Evolutionary conservation across 2,113 vertebrate genomes (phyloP).

Genomic region (Alethe diademata): DNA sequence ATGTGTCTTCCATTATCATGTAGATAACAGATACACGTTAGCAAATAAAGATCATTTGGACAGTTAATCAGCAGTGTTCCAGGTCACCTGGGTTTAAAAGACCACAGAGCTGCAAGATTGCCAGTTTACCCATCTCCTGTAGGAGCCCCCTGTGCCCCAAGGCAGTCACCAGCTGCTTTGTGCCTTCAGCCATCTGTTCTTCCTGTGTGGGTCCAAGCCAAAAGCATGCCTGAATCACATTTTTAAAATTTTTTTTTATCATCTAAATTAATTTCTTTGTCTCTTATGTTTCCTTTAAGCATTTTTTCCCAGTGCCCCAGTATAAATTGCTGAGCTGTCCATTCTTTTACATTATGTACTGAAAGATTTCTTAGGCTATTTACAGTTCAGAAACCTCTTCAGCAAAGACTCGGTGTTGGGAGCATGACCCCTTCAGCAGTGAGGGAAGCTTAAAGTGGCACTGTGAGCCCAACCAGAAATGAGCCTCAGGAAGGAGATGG

Average conservation of each 20-base stretch:
- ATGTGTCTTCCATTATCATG: background rate
- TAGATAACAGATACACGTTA: background rate
- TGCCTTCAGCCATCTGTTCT: constrained; percentile 42
- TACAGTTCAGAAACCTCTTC: background rate
- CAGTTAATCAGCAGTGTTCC: background rate
- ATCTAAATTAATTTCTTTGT: background rate
- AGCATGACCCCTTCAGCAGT: background rate
- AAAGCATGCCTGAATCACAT: background rate
- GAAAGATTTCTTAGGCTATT: background rate
- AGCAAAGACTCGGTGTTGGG: background rate
- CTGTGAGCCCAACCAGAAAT: background rate
- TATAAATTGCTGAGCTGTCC: background rate
- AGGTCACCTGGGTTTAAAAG: background rate
- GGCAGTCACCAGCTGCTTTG: constrained; percentile 27
- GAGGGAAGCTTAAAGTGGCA: background rate
- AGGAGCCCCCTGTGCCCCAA: background rate
- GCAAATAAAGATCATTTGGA: background rate
- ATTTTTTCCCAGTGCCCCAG: background rate
- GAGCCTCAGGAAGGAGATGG: background rate
- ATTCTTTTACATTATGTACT: background rate
- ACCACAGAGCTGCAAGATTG: background rate
- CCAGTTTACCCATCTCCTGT: background rate
- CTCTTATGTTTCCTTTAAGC: background rate
- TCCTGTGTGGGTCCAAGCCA: background rate
- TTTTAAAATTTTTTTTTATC: background rate